These are phyloP conservation scores for Sympetrum striolatum DNA, from an alignment of 2,888 invertebrate species.

Conservation along the genomic window DNA sequence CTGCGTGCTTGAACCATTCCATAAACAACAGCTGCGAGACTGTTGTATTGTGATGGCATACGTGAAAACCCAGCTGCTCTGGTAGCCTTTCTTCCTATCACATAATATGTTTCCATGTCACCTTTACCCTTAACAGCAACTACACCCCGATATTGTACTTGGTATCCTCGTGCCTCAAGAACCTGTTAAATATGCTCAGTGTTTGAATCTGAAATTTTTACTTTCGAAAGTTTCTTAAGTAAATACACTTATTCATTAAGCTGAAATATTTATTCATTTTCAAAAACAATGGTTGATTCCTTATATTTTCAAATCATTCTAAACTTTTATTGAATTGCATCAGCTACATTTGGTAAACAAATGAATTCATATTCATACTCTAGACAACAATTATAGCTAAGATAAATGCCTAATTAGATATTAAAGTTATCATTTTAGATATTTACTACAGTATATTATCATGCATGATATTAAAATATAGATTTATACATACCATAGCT, in stretches of 20 bases:
- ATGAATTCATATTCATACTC: no score
- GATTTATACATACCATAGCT: slow-evolving; percentile 67
- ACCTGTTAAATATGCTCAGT: slow-evolving; percentile 64
- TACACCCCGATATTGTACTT: slow-evolving; percentile 78
- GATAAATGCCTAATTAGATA: no score
- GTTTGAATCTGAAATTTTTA: no score
- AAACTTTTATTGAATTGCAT: no score
- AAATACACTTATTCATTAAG: not conserved
- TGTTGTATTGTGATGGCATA: slow-evolving; percentile 76
- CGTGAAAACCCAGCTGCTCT: slow-evolving; percentile 67
- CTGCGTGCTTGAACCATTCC: slow-evolving; percentile 85
- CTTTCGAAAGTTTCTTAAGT: no score
- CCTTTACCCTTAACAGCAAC: slow-evolving; percentile 95
- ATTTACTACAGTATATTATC: no score
- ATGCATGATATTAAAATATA: not conserved
- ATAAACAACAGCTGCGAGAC: slow-evolving; percentile 86
- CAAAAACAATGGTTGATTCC: not conserved
- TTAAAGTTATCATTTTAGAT: no score
- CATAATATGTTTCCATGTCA: slow-evolving; percentile 94
- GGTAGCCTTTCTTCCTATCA: slow-evolving; percentile 70
- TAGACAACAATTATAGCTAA: no score
- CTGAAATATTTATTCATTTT: no score
- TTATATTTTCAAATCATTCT: not conserved
- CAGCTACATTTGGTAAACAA: no score
- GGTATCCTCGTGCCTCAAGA: slow-evolving; percentile 75